Conservation (phyloP, 2,113 vertebrate genomes). For the Sakesphorus luctuosus region DNA sequence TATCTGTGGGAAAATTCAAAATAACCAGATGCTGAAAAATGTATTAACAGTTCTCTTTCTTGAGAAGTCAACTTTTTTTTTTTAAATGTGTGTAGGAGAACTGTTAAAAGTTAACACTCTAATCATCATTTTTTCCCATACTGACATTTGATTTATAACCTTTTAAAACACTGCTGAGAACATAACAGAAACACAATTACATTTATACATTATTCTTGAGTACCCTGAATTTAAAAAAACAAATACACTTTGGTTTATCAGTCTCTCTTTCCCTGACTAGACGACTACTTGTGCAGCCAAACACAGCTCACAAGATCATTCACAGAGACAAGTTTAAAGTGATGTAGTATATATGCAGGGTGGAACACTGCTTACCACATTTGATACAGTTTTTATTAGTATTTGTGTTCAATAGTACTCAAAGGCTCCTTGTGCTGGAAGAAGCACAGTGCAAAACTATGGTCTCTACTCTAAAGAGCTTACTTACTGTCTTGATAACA, state of each 20-base stretch:
- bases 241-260: not conserved
- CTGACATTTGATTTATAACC: not conserved
- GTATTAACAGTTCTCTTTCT: not conserved
- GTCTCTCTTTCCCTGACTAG: not conserved
- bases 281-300: not conserved
- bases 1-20: conserved; percentile 78
- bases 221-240: not conserved
- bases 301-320: not conserved
- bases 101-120: not conserved
- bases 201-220: not conserved
- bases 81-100: not conserved
- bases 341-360: not conserved
- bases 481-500: not conserved
- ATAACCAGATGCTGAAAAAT: not conserved
- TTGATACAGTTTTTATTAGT: not conserved
- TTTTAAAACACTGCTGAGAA: not conserved
- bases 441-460: not conserved
- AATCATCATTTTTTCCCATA: not conserved
- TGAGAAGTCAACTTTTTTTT: not conserved
- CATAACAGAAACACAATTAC: not conserved
- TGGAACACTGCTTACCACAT: not conserved
- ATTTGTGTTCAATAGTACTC: not conserved
- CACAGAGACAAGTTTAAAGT: not conserved
- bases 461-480: not conserved
- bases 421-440: not conserved